Base-by-base conservation (phyloP, 2,797 vertebrate species). In the Acomys russatus region DNA sequence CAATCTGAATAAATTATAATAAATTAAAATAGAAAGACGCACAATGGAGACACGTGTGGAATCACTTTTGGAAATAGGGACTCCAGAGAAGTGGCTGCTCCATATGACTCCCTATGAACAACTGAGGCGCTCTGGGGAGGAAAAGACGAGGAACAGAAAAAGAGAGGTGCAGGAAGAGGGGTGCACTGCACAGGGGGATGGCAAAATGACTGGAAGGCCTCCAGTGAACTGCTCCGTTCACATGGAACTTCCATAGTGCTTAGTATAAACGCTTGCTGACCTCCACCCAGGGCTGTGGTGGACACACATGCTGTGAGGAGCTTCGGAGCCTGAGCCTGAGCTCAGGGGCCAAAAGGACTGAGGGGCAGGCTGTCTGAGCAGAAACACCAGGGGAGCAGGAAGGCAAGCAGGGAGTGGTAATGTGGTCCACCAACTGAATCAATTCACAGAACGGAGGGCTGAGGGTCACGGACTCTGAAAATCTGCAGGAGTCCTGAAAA, bases 331-430 rank as follows among this genome's bases (percentile, higher is more conserved):
- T 44, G 44, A 3, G 77, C 9, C 18, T 70, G 54, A 30, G 92
- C 3, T 25, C 70, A 66, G 54, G 56, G 28, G 77, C 84, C 63
- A n/a, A 83, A 30, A 64, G 71, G 85, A 64, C 4, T 5, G 51
- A 66, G 30, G 64, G 56, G n/a, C 38, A 63, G 4, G 44, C 17
- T 4, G 22, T 38, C 64, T 51, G 25, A 79, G 71, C 8, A 11
- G 35, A 28, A 28, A 5, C 15, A 63, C 18, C 1, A n/a, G 14
- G 33, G n/a, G 4, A 14, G 28, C 20, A 14, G 71, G 59, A 71
- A 54, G 38, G 30, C n/a, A 59, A 5, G 20, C 0, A 33, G 9
- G 28, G 14, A 14, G 30, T 0, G 3, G 51, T 33, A 12, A 56
- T 30, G 71, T 20, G 33, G 71, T 4, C 73, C 49, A 18, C 9